A percentile compares a stretch with the other conserved stretches of the same genome.
Evolutionary conservation across 2,113 vertebrate genomes (phyloP).

Genomic region (Spermophilus dauricus): DNA sequence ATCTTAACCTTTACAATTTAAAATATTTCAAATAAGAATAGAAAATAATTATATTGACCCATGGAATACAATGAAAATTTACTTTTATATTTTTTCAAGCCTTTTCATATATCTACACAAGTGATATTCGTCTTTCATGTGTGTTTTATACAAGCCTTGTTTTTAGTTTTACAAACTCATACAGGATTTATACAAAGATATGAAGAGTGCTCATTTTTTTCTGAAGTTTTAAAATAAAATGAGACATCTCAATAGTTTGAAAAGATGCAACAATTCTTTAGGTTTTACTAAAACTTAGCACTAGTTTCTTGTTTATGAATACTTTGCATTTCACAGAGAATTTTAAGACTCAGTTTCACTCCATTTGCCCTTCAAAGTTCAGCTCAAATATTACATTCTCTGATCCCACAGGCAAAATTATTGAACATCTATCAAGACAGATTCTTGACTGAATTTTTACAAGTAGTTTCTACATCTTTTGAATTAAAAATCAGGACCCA

Average conservation of each 20-base stretch:
- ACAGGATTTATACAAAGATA: neutral
- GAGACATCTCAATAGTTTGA: neutral
- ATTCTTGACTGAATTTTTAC: neutral
- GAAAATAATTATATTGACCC: neutral
- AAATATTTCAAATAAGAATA: neutral
- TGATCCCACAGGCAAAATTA: neutral
- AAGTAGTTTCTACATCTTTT: neutral
- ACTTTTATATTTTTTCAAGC: neutral
- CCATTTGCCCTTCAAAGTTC: neutral
- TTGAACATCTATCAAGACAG: neutral
- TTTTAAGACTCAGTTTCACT: neutral
- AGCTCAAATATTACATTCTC: neutral
- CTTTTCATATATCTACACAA: too few species aligned
- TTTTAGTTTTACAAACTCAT: neutral
- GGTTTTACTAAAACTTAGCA: neutral
- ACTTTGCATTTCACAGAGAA: neutral
- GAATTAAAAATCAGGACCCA: neutral
- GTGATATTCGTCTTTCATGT: neutral
- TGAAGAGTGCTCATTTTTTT: neutral
- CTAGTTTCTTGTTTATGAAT: neutral
- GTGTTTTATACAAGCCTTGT: neutral
- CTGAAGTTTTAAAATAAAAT: neutral
- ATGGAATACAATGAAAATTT: neutral
- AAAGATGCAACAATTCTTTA: neutral
- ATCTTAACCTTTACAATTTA: neutral